Evolutionary conservation across 2,797 vertebrate species (phyloP), one percentile per base, ranked within the genome.

Genomic region (Karalla daura): DNA sequence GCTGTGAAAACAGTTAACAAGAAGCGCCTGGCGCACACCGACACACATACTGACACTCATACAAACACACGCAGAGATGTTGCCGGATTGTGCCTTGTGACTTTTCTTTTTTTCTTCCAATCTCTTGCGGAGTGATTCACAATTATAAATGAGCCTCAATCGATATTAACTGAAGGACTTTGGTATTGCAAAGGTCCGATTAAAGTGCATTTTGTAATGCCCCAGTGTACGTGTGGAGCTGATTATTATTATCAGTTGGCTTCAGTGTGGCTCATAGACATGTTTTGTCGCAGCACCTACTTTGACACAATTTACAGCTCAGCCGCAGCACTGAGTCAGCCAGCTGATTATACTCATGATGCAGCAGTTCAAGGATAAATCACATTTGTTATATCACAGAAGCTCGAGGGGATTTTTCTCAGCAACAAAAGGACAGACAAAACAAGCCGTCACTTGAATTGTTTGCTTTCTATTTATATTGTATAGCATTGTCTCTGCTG

Each of bases 1-100:
- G 90, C 87, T 91, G 88, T 89, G 70, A 92, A 92, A 91, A 92
- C 89, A 91, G 84, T 88, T 88, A 83, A 54, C 75, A 74, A 86
- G 63, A 76, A 73, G 52, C 69, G 41, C 28, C 35, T 46, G 55
- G 62, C 63, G 52, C 54, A 45, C 52, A 21, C 44, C 3, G 4
- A 12, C 40, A 23, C 15, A 32, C 60, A 7, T 40, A 35, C 58
- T 32, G 32, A 28, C 32, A 68, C 7, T 40, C 32, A n/a, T 18
- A 12, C 33, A 15, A 37, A 18, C 32, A 23, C 46, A 51, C 10
- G 45, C 1, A 9, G 33, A 50, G 8, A 41, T 33, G 47, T 32
- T 54, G 13, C 50, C 2, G 21, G 27, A 11, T 52, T 51, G 21
- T 63, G 54, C 17, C 28, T 30, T 33, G 36, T 63, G 44, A 52